Conservation (phyloP, 2,797 vertebrate genomes). For the Pangasius larnaudii region DNA sequence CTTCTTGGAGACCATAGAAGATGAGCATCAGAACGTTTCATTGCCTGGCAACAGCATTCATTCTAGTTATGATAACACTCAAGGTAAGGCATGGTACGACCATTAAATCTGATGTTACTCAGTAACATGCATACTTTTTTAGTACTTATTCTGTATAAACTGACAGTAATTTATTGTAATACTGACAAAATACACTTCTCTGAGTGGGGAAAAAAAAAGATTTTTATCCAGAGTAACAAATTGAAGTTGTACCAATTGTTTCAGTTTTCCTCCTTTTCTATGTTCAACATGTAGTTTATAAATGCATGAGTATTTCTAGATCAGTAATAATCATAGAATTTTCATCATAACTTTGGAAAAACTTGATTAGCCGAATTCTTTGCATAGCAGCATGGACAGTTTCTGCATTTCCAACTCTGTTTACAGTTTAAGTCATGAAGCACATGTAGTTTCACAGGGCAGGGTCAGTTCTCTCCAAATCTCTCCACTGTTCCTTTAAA, state of each 20-base stretch:
- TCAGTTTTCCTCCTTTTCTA: not conserved
- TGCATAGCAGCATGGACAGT: not conserved
- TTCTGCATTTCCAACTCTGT: not conserved
- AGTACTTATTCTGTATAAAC: not conserved
- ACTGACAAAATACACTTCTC: not conserved
- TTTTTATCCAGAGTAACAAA: not conserved
- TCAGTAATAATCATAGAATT: not conserved
- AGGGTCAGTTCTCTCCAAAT: not conserved
- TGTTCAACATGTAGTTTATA: not conserved
- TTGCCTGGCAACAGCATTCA: slow-evolving; percentile 91
- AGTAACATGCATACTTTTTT: too few species aligned
- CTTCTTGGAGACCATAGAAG: slow-evolving; percentile 92
- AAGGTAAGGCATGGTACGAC: slow-evolving; percentile 27
- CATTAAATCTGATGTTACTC: not conserved
- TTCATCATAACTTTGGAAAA: not conserved
- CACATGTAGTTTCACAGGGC: not conserved
- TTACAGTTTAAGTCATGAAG: not conserved
- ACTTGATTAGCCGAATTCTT: not conserved
- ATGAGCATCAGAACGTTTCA: slow-evolving; percentile 89
- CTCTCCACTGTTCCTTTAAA: not conserved
- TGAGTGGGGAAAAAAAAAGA: not conserved
- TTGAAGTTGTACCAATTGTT: not conserved
- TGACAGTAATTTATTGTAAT: not conserved
- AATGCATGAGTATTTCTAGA: not conserved
- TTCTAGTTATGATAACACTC: slow-evolving; percentile 79